phyloP scores from a whole-genome alignment of 2,113 vertebrate genomes.

The Gymnocephalus cernua region DNA sequence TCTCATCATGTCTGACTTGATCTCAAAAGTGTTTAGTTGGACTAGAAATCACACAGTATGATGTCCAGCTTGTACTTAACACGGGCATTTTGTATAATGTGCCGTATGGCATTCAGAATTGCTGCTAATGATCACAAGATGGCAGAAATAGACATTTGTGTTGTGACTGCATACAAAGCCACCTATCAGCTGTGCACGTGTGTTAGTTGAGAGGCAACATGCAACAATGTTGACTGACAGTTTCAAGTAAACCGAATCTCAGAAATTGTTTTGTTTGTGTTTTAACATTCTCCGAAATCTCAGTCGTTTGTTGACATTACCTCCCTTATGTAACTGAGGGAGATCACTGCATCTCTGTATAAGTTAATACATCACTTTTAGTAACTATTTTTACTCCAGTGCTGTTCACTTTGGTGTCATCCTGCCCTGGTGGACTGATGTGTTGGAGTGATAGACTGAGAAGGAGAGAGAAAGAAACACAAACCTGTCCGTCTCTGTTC shows the following conservation, averaged over 20 bases:
- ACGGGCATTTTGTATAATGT: conserved; percentile 36
- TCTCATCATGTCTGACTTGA: background rate
- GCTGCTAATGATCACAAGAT: conserved; percentile 51
- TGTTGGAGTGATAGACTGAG: background rate
- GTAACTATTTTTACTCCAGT: background rate
- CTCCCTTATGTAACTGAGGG: background rate
- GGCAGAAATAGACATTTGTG: conserved; percentile 9
- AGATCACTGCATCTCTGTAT: background rate
- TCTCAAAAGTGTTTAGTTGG: conserved; percentile 12
- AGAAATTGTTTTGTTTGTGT: background rate
- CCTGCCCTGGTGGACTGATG: background rate
- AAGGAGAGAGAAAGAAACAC: conserved; percentile 65
- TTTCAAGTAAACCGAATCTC: background rate
- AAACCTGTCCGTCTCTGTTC: conserved; percentile 68
- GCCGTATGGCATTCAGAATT: conserved; percentile 24
- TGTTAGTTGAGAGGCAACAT: background rate
- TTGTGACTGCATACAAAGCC: conserved; percentile 33
- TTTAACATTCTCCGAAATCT: conserved; percentile 3
- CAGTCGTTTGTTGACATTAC: background rate
- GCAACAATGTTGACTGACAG: background rate
- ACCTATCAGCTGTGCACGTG: background rate
- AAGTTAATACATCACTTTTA: background rate
- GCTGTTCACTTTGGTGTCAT: conserved; percentile 11
- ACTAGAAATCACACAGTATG: background rate
- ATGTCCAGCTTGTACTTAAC: conserved; percentile 12